These are phyloP conservation scores for Platysteira castanea DNA, from an alignment of 2,113 vertebrate genomes.

Conservation along the genomic window DNA sequence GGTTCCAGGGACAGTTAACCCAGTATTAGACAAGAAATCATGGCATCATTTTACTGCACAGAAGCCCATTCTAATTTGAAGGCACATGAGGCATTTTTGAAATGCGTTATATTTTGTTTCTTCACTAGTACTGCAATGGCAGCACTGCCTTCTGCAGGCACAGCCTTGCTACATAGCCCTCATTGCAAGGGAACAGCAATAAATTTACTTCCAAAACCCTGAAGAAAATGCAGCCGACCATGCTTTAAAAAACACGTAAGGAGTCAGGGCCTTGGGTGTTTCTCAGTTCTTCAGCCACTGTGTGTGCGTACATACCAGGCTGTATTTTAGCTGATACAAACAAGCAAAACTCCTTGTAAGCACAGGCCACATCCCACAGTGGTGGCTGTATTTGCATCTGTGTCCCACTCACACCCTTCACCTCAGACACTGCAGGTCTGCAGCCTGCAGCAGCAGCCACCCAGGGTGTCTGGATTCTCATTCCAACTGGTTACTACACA, in stretches of 20 bases:
- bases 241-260: background rate
- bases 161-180: background rate
- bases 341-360: background rate
- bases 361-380: accelerated
- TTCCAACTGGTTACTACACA: background rate
- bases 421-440: background rate
- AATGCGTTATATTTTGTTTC: accelerated
- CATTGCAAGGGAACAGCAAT: background rate
- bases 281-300: background rate
- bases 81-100: accelerated
- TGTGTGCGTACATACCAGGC: background rate
- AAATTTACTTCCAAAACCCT: background rate
- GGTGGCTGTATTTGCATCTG: background rate
- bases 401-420: accelerated
- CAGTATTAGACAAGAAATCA: background rate
- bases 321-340: background rate
- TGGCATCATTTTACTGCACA: accelerated
- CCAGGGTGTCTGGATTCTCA: background rate
- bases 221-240: accelerated
- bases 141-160: background rate
- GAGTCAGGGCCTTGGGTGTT: background rate
- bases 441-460: background rate
- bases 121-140: background rate
- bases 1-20: background rate
- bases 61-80: background rate